Evolutionary conservation across 1,140 invertebrate species (phyloP).

Genomic region (Aphaenogaster rudis): DNA sequence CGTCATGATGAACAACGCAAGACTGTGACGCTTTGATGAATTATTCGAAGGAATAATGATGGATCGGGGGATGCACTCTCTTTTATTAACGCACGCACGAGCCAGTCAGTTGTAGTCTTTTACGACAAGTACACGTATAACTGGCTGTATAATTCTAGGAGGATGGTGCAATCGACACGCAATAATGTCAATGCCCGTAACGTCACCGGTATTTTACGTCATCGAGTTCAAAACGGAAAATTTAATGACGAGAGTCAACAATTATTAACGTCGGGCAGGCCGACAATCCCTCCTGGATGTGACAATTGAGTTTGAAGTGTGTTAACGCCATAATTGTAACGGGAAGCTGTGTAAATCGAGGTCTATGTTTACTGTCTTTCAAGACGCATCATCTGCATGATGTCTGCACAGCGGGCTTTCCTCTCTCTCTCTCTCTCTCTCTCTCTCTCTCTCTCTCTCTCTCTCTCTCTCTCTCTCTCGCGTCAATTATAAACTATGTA

Average conservation of each 20-base stretch:
- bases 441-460: too few relatives aligned
- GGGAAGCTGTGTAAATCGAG: slow-evolving; percentile 14
- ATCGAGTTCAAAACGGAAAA: slow-evolving; percentile 17
- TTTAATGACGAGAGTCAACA: slow-evolving; percentile 15
- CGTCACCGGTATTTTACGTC: slow-evolving; percentile 10
- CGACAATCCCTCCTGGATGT: not conserved
- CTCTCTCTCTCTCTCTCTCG: not conserved
- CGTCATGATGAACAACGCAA: not conserved
- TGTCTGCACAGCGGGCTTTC: not conserved
- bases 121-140: not conserved
- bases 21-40: slow-evolving; percentile 17
- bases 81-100: slow-evolving; percentile 46
- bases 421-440: not conserved
- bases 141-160: slow-evolving; percentile 29
- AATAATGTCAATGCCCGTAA: slow-evolving; percentile 9
- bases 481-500: slow-evolving; percentile 48
- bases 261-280: slow-evolving; percentile 22
- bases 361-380: slow-evolving; percentile 22
- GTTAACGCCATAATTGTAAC: not conserved
- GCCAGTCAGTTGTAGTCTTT: not conserved
- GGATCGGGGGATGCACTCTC: slow-evolving; percentile 72
- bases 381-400: slow-evolving; percentile 1
- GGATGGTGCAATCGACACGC: not conserved
- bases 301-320: not conserved
- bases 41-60: slow-evolving; percentile 70